A percentile compares a stretch with the other conserved stretches of the same genome.
Conservation (phyloP, 2,113 vertebrate genomes). For the Phyllopteryx taeniolatus region DNA sequence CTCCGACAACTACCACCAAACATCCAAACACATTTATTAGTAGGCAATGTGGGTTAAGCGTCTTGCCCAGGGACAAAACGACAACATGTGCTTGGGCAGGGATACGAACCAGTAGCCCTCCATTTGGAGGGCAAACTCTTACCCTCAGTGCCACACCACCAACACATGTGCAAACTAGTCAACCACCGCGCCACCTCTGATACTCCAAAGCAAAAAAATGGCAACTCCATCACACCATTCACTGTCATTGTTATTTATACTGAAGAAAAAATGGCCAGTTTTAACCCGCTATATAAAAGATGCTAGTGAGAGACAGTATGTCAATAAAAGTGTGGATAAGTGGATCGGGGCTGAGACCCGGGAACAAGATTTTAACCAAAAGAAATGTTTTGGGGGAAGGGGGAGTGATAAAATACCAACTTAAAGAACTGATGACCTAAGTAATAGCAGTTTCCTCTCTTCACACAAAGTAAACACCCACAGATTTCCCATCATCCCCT, state of each 20-base stretch:
- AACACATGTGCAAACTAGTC: too few species aligned
- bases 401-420: constrained; percentile 38
- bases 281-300: background rate
- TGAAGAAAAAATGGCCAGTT: background rate
- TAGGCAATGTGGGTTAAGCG: too few species aligned
- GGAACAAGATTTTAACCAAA: constrained; percentile 35
- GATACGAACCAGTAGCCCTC: too few species aligned
- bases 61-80: too few species aligned
- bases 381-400: constrained; percentile 21
- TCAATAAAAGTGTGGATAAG: background rate
- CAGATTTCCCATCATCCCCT: constrained; percentile 26
- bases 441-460: constrained; percentile 17
- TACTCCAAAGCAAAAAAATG: background rate
- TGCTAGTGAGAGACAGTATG: background rate
- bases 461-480: constrained; percentile 42
- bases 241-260: background rate
- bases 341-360: constrained; percentile 1
- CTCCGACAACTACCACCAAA: too few species aligned
- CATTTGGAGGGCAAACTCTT: too few species aligned
- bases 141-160: too few species aligned
- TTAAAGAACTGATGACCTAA: constrained; percentile 34
- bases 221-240: background rate
- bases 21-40: too few species aligned
- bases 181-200: too few species aligned
- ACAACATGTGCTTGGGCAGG: too few species aligned